Percentiles rank a stretch among this genome's conserved stretches.
phyloP scores from a whole-genome alignment of 2,888 invertebrate species.

The Tuta absoluta region DNA sequence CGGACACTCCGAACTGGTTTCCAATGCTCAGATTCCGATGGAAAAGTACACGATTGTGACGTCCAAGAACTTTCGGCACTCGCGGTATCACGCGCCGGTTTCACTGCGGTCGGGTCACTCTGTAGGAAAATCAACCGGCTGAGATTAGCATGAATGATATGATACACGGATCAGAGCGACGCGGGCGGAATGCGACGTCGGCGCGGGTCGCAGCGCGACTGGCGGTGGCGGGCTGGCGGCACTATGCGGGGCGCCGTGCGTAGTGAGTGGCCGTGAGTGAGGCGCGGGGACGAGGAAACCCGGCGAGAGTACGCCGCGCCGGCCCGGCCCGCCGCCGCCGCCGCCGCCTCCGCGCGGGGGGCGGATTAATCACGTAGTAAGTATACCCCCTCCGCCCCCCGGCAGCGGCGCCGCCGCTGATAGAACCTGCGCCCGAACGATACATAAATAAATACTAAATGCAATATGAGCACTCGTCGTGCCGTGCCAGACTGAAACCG shows the following conservation, averaged over 20 bases:
- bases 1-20: conserved; percentile 69
- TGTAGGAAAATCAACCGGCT: conserved; percentile 73
- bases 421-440: conserved; percentile 74
- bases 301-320: conserved; percentile 78
- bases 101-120: conserved; percentile 69
- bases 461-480: conserved; percentile 71
- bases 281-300: conserved; percentile 82
- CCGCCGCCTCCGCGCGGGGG: conserved; percentile 55
- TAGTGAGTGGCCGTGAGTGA: conserved; percentile 81
- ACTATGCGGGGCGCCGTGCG: conserved; percentile 78
- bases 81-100: conserved; percentile 66
- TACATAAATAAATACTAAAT: conserved; percentile 78
- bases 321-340: conserved; percentile 42
- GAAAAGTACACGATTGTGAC: conserved; percentile 71
- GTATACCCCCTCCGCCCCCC: conserved; percentile 69
- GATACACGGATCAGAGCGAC: conserved; percentile 49
- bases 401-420: conserved; percentile 52
- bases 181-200: conserved; percentile 60
- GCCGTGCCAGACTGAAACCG: conserved; percentile 80
- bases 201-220: conserved; percentile 79
- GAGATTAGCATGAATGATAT: conserved; percentile 77
- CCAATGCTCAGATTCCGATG: conserved; percentile 63
- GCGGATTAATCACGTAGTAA: conserved; percentile 81
- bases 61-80: conserved; percentile 75
- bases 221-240: conserved; percentile 54